Evolutionary conservation across 2,113 vertebrate species (phyloP).

Genomic region (Aegotheles bennettii): DNA sequence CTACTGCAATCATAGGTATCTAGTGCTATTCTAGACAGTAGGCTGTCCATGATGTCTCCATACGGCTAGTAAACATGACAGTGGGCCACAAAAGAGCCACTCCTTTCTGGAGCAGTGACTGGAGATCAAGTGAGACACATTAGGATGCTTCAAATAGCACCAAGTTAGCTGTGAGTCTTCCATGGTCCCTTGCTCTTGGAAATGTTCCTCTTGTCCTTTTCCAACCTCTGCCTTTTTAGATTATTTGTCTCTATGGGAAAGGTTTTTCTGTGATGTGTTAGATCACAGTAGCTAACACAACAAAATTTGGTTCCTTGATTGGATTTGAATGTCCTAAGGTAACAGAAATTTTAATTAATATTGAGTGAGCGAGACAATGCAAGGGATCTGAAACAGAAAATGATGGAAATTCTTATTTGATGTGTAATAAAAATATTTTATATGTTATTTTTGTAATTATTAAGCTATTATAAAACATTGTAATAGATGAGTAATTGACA

Average conservation of each 20-base stretch:
- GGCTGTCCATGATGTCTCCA: neutral
- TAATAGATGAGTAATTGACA: neutral
- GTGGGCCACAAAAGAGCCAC: neutral
- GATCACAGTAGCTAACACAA: neutral
- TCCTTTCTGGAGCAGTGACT: neutral
- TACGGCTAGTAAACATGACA: rapidly evolving
- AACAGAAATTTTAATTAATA: neutral
- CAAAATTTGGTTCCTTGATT: neutral
- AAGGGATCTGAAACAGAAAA: neutral
- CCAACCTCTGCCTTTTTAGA: neutral
- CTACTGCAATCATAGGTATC: too few species aligned
- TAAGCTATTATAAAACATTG: neutral
- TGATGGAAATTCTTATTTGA: neutral
- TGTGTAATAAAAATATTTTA: neutral
- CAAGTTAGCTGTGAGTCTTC: neutral
- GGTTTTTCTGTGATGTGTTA: neutral
- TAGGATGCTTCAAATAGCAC: neutral
- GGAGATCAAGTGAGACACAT: neutral
- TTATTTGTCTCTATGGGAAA: neutral
- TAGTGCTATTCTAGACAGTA: neutral
- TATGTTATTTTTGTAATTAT: neutral
- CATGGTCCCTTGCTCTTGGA: neutral
- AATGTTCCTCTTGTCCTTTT: neutral
- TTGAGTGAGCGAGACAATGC: neutral
- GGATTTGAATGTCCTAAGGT: rapidly evolving